Evolutionary conservation across 1,140 invertebrate genomes (phyloP), one percentile per base, ranked within the genome.

Genomic region (Proctacanthus coquilletti): DNA sequence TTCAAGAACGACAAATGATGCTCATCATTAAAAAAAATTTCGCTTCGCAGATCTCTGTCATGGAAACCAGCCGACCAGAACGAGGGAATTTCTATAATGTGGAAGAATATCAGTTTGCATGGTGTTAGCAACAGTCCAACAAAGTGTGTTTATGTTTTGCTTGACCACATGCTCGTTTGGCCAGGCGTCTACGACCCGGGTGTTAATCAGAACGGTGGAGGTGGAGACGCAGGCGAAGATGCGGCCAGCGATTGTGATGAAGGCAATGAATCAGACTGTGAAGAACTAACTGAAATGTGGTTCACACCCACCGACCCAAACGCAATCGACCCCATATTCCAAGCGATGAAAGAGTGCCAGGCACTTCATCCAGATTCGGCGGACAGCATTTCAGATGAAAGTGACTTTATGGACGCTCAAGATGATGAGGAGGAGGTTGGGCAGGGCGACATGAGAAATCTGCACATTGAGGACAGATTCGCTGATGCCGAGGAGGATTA

Each of bases 131-230:
- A 51, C 9, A 50, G 48, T 25, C 55, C 55, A 18, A 38, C 41
- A 0, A 58, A 58, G 35, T 58, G 55, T 33, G 58, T 58, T 44
- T 58, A 58, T 34, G 56, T 58, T 21, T 56, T 58, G 51, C 33
- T 58, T 20, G 55, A 58, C 36, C 50, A 55, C 27, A 49, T 53
- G 42, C 45, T 58, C 9, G 42, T 47, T 18, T 58, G 55, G 55
- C 43, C 37, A n/a, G 55, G 55, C 4, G 42, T 52, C 9, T 53
- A 52, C 14, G 45, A 56, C 40, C 30, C 30, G 6, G 13, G 30
- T 17, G 30, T 13, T 6, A 33, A 33, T 37, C 52, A 39, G 2
- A 52, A 45, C 33, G 52, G 53, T 35, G 43, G 30, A 9, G 40
- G 38, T 2, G 36, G 43, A 4, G 48, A 46, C 13, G 54, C 51